Evolutionary conservation across 2,888 invertebrate species (phyloP).

Genomic region (Eudemis profundana): DNA sequence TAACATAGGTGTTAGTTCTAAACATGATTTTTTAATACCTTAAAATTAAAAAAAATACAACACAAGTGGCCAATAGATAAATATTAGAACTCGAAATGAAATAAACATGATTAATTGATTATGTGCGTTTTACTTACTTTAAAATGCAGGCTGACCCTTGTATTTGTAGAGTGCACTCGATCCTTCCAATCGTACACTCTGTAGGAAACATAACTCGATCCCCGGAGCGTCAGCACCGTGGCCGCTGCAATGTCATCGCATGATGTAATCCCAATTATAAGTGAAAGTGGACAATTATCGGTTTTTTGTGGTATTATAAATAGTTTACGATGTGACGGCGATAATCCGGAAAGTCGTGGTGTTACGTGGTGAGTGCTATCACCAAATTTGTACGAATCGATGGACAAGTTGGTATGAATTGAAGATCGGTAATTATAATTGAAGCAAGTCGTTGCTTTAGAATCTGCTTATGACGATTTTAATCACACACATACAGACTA

Average conservation of each 20-base stretch:
- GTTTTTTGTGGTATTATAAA: slow-evolving; percentile 30
- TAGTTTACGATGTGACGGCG: slow-evolving; percentile 41
- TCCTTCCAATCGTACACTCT: slow-evolving; percentile 97
- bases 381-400: slow-evolving; percentile 21
- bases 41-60: no score
- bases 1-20: no score
- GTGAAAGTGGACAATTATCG: slow-evolving; percentile 44
- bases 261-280: slow-evolving; percentile 40
- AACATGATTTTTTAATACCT: no score
- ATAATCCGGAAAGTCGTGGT: slow-evolving; percentile 41
- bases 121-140: slow-evolving; percentile 86
- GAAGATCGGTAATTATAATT: slow-evolving; percentile 13
- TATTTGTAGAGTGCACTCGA: slow-evolving; percentile 94
- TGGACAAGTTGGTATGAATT: slow-evolving; percentile 7
- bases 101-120: no score
- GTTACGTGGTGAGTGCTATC: slow-evolving; percentile 33
- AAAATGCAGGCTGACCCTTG: slow-evolving; percentile 94
- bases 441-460: neutral
- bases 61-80: no score
- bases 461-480: neutral
- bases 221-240: slow-evolving; percentile 93
- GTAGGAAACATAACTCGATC: slow-evolving; percentile 96
- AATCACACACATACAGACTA: no score
- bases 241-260: slow-evolving; percentile 86
- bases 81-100: no score